Evolutionary conservation across 2,797 vertebrate genomes (phyloP).

Genomic region (Sarcoramphus papa): DNA sequence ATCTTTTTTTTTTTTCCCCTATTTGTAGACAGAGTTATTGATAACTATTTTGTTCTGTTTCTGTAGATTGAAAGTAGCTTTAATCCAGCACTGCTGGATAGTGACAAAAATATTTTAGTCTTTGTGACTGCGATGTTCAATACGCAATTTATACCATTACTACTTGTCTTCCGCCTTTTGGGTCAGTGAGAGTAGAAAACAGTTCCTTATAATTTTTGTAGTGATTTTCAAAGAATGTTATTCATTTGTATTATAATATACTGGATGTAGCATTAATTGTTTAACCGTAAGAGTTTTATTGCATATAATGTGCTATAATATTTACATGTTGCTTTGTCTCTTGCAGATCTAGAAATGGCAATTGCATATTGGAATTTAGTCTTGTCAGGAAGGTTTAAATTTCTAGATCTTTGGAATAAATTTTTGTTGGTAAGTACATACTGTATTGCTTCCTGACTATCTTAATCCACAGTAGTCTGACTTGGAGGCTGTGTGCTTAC

Average conservation of each 20-base stretch:
- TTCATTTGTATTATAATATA: neutral
- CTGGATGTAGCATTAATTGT: neutral
- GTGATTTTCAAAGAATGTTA: neutral
- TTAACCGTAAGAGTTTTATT: neutral
- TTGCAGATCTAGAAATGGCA: slow-evolving; percentile 95
- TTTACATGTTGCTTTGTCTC: neutral
- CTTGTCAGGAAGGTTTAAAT: slow-evolving; percentile 94
- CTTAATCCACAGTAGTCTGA: neutral
- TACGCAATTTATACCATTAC: neutral
- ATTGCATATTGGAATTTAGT: slow-evolving; percentile 99
- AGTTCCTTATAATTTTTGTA: neutral
- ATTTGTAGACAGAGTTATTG: neutral
- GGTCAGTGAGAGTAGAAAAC: neutral
- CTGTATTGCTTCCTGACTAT: neutral
- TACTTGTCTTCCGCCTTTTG: neutral
- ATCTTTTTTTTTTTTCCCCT: neutral
- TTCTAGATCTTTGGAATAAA: slow-evolving; percentile 97
- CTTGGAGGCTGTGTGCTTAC: neutral
- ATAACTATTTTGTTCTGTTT: neutral
- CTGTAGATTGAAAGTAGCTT: neutral
- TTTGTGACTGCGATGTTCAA: neutral
- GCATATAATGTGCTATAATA: neutral
- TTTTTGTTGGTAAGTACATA: slow-evolving; percentile 89
- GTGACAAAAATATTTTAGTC: neutral
- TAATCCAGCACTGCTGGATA: neutral